Evolutionary conservation across 2,888 invertebrate genomes (phyloP), one percentile per base, ranked within the genome.

Genomic region (Perdita meconis): DNA sequence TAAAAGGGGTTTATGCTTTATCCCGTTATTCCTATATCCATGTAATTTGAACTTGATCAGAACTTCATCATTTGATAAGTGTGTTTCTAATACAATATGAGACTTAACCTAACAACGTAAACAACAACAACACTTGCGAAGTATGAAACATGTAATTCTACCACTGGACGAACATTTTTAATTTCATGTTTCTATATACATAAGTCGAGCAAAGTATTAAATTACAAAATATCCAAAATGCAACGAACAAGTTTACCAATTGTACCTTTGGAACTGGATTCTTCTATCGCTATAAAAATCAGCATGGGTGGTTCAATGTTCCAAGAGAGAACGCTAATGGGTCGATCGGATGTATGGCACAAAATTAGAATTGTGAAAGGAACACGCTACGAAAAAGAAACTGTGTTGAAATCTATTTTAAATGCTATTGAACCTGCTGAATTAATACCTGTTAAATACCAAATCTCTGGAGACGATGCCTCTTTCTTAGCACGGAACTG

Each of bases 401-500:
- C 78, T 5, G 88, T 93, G 16, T 83, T 94, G 26, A 92, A 92
- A 83, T 89, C 92, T 6, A 92, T 94, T 69, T 83, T 94, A 53
- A 90, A 90, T 34, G 89, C 93, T 16, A 91, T 93, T 1, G 90
- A 93, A 66, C 94, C 94, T 0, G 86, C 92, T 1, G 93, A 94
- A 83, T 88, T 94, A 26, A 93, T 94, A 67, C 94, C 94, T 3
- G 93, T 94, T 0, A 87, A 85, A n/a, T 93, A 92, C 83, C 92
- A 92, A 80, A 74, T 84, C 5, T 81, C 83, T 5, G 92, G 90
- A 2, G 87, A 90, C 3, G 92, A 92, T 56, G 89, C 92, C 0
- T 91, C 88, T 65, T 94, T 94, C 80, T 84, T 94, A 44, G 93
- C 93, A 2, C 84, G 92, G 71, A 94, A 94, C 84, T 94, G 94